Percentiles rank a stretch among this genome's conserved stretches.
phyloP scores from a whole-genome alignment of 92 coral and sea anemone species.

The Desmophyllum pertusum region DNA sequence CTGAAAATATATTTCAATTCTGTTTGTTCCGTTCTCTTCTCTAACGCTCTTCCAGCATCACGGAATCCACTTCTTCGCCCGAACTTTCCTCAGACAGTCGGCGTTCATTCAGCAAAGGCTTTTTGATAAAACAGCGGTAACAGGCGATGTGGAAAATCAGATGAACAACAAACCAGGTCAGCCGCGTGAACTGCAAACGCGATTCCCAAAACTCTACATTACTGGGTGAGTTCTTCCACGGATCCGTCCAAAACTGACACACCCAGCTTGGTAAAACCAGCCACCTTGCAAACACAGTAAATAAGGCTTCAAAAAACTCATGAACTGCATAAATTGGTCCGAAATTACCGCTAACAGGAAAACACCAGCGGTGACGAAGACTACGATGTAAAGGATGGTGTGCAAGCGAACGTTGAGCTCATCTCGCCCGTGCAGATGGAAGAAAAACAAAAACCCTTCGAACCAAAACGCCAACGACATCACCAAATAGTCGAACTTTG shows the following conservation, averaged over 20 bases:
- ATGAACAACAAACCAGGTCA: constrained; percentile 4
- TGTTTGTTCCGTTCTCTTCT: background rate
- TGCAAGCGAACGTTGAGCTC: constrained; percentile 63
- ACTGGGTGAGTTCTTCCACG: constrained; percentile 30
- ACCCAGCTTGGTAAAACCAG: constrained; percentile 58
- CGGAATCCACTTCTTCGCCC: constrained; percentile 2
- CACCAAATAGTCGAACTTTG: constrained; percentile 36
- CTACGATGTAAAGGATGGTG: constrained; percentile 42
- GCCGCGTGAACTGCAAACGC: constrained; percentile 55
- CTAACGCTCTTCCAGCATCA: background rate
- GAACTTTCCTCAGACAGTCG: background rate
- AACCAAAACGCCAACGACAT: constrained; percentile 47
- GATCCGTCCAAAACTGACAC: constrained; percentile 42
- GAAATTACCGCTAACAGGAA: constrained; percentile 38
- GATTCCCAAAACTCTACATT: constrained; percentile 53
- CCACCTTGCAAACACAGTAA: constrained; percentile 51
- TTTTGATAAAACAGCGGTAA: background rate
- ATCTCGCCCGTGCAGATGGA: constrained; percentile 59
- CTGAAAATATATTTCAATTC: background rate
- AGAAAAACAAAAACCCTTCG: constrained; percentile 58
- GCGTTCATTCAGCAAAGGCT: background rate
- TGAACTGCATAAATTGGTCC: constrained; percentile 13
- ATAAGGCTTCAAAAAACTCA: constrained; percentile 38
- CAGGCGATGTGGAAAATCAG: background rate
- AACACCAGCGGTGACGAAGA: constrained; percentile 34